A percentile compares a stretch with the other conserved stretches of the same genome.
Conservation (phyloP, 2,797 vertebrate genomes). For the Gephyroberyx darwinii region DNA sequence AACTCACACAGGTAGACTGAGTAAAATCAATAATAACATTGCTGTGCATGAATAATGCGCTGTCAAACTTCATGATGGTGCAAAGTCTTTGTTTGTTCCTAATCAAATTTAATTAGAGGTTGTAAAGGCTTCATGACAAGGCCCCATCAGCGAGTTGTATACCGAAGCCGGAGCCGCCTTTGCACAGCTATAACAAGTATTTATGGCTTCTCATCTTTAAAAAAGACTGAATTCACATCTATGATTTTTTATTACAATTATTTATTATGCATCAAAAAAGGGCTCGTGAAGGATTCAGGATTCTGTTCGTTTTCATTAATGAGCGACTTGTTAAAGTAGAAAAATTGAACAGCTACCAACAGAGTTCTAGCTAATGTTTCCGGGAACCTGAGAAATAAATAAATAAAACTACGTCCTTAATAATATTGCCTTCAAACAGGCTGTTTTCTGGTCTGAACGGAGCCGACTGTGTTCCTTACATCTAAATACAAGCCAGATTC, state of each 20-base stretch:
- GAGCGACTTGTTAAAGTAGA: slow-evolving; percentile 4
- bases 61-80: slow-evolving; percentile 49
- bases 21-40: slow-evolving; percentile 57
- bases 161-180: slow-evolving; percentile 8
- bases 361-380: neutral
- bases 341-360: slow-evolving; percentile 7
- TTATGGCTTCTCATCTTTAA: neutral
- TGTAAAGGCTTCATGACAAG: slow-evolving; percentile 33
- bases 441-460: slow-evolving; percentile 76
- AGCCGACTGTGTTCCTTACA: slow-evolving; percentile 84
- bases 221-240: too few relatives aligned
- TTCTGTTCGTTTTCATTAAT: neutral
- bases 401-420: neutral
- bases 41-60: slow-evolving; percentile 43
- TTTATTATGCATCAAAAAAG: slow-evolving; percentile 11
- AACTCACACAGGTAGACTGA: slow-evolving; percentile 46
- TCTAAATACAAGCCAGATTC: slow-evolving; percentile 81
- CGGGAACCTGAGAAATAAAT: neutral
- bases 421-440: slow-evolving; percentile 29
- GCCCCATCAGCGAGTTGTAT: slow-evolving; percentile 22
- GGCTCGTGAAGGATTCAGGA: neutral
- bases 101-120: slow-evolving; percentile 56
- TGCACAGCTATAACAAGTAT: slow-evolving; percentile 3
- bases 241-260: slow-evolving; percentile 1
- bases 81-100: slow-evolving; percentile 43